Percentiles rank a stretch among this genome's conserved stretches.
Evolutionary conservation across 2,113 vertebrate species (phyloP).

Genomic region (Tyrannus savana): DNA sequence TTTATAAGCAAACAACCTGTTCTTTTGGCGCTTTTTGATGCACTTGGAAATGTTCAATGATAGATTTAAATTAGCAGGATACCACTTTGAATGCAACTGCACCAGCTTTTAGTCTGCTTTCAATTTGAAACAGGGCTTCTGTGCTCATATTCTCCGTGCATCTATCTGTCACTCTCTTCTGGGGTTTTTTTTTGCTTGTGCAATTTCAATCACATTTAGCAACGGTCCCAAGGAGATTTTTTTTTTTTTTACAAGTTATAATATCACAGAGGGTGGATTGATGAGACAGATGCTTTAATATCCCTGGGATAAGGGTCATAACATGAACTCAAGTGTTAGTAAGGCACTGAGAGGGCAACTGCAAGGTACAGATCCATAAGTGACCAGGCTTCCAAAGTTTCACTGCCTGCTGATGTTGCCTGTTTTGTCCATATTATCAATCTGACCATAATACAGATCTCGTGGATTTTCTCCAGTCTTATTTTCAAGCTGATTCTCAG

Average conservation of each 20-base stretch:
- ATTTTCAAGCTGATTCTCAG: not conserved
- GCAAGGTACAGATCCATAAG: not conserved
- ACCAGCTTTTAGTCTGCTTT: conserved; percentile 53
- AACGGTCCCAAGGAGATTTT: not conserved
- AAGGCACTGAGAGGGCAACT: not conserved
- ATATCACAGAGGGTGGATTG: not conserved
- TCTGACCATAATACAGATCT: not conserved
- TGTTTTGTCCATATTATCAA: not conserved
- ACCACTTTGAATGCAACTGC: conserved; percentile 1
- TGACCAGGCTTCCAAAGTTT: not conserved
- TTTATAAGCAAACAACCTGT: conserved; percentile 57
- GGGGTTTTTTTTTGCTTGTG: not conserved
- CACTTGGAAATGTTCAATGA: conserved; percentile 50
- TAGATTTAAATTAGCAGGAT: conserved; percentile 57
- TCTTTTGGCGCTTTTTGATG: conserved; percentile 43
- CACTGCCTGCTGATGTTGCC: not conserved
- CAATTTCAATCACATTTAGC: conserved; percentile 42
- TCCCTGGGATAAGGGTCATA: not conserved
- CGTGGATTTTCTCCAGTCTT: not conserved
- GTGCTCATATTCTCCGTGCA: conserved; percentile 4
- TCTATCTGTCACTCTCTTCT: conserved; percentile 44
- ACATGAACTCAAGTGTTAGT: not conserved
- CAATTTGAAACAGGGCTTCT: conserved; percentile 27
- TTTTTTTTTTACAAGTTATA: conserved; percentile 41
- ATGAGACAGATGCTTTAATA: conserved; percentile 24